Evolutionary conservation across 1,140 invertebrate species (phyloP).

Genomic region (Achatina immaculata): DNA sequence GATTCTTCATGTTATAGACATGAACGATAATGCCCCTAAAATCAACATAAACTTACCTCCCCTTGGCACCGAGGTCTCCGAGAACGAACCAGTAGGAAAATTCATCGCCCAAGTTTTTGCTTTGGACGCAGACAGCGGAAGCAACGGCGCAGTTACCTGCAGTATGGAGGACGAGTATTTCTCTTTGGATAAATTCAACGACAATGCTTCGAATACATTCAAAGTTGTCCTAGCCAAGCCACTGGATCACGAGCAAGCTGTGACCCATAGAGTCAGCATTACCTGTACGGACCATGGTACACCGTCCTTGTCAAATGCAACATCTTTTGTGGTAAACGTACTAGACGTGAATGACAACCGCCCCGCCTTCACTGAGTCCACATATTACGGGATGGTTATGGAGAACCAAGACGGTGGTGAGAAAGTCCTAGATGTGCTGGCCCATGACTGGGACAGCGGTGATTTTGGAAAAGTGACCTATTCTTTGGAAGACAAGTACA

Average conservation of each 20-base stretch:
- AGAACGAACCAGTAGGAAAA: conserved; percentile 50
- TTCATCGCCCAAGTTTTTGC: conserved; percentile 64
- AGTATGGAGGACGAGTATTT: conserved; percentile 50
- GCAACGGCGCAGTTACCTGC: conserved; percentile 61
- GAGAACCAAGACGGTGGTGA: conserved; percentile 32
- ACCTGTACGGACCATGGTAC: conserved; percentile 77
- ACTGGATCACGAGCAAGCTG: conserved; percentile 43
- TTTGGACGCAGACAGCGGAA: conserved; percentile 59
- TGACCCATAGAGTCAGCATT: conserved; percentile 71
- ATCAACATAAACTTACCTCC: conserved; percentile 58
- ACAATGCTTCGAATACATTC: conserved; percentile 42
- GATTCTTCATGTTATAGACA: conserved; percentile 56
- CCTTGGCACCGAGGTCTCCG: conserved; percentile 49
- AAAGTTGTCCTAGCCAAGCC: conserved; percentile 50
- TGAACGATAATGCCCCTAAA: conserved; percentile 60
- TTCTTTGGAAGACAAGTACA: conserved; percentile 50
- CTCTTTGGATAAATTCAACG: conserved; percentile 42
- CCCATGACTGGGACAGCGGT: conserved; percentile 45
- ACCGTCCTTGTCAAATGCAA: conserved; percentile 81
- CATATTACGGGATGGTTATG: conserved; percentile 81
- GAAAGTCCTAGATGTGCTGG: conserved; percentile 62
- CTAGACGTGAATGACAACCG: conserved; percentile 94
- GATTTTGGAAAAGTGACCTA: conserved; percentile 41
- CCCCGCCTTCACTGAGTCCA: conserved; percentile 91
- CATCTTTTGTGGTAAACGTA: conserved; percentile 92